Evolutionary conservation across 1,140 invertebrate species (phyloP).

Genomic region (Wasmannia auropunctata): DNA sequence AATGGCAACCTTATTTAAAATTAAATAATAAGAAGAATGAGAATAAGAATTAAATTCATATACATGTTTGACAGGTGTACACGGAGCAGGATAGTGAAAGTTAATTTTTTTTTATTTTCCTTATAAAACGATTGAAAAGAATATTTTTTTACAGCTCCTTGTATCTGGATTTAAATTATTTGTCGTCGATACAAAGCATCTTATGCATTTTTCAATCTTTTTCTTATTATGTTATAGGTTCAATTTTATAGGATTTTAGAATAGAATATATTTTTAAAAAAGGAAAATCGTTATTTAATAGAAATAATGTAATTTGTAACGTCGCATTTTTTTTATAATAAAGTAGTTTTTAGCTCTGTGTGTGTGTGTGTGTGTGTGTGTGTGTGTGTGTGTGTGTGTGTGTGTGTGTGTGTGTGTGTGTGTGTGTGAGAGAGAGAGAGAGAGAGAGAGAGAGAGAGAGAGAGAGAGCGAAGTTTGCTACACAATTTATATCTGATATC

Average conservation of each 20-base stretch:
- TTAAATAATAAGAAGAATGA: not conserved
- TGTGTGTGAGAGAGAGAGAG: too few species aligned
- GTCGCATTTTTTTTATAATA: not conserved
- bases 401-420: too few species aligned
- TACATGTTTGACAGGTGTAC: not conserved
- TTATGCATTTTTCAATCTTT: not conserved
- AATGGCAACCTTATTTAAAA: not conserved
- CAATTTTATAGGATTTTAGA: too few species aligned
- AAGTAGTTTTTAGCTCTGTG: not conserved
- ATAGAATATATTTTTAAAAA: too few species aligned
- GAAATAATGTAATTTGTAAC: not conserved
- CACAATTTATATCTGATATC: conserved; percentile 37
- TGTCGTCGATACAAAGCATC: not conserved
- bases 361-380: too few species aligned
- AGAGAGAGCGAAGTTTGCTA: not conserved
- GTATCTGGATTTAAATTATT: not conserved
- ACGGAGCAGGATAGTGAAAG: not conserved
- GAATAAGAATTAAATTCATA: not conserved
- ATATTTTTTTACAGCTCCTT: not conserved
- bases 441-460: too few species aligned
- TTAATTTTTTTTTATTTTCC: not conserved
- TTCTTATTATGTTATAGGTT: too few species aligned
- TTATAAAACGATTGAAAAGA: not conserved
- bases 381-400: too few species aligned
- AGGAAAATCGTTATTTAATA: not conserved